Evolutionary conservation across 2,113 vertebrate species (phyloP), one percentile per base, ranked within the genome.

Genomic region (Trogon melanurus): DNA sequence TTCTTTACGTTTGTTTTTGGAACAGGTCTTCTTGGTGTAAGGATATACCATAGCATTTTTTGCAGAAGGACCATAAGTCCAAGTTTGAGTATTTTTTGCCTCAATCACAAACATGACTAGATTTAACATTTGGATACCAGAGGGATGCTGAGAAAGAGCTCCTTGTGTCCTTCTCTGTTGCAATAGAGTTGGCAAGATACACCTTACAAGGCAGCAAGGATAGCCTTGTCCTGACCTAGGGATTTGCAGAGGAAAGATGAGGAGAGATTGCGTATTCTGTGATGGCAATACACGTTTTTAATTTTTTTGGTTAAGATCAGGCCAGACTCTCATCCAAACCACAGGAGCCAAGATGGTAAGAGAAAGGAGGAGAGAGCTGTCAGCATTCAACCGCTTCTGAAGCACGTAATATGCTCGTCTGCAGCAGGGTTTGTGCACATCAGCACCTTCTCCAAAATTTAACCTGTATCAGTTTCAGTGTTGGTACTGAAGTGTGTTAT

Each of bases 251-350:
- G 22, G 16, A 72, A 51, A 16, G 2, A 11, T 61, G 50, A 66
- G 25, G 20, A 74, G n/a, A 82, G 44, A 32, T 41, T 91, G 26
- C 30, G 11, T 78, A 7, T 67, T 85, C 18, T n/a, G 0, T 0
- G 1, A 60, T n/a, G 16, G 6, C 41, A 70, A 6, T 2, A 2
- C 3, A 7, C 1, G 0, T 36, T 69, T 81, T 57, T 89, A 5
- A n/a, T 41, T 38, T 65, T 36, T 86, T 83, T 78, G 1, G 5
- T 78, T 66, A 51, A 19, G 5, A 21, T 74, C 23, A 61, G 38
- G 26, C 34, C 30, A 34, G 19, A 29, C 20, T 45, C 11, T 84
- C 8, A 19, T 48, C 61, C 89, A 47, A 82, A 19, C 12, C 21
- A 53, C 13, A 17, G 21, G 14, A 82, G 10, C 75, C 30, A 53